Evolutionary conservation across 1,140 invertebrate species (phyloP), one percentile per base, ranked within the genome.

Genomic region (Cotesia glomerata): DNA sequence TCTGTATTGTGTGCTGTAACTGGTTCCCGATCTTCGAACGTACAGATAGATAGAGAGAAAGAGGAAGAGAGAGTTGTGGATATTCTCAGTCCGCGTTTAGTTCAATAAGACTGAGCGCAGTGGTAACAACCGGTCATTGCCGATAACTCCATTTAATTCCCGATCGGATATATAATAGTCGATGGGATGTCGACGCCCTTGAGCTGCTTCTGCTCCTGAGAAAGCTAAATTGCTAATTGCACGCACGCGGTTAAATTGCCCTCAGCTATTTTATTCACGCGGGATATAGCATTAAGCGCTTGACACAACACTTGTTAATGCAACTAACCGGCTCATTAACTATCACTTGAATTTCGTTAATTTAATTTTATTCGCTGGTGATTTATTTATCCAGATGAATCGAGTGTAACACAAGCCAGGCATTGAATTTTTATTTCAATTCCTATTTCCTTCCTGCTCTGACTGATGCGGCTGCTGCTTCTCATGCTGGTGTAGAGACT

Each of bases 111-210:
- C 36, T 18, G 11, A 36, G 39, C 49, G 62, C 18, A 64, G 76
- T 45, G 39, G 39, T 45, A 45, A 59, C 74, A 71, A 74, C 74
- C 71, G 72, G 72, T 77, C 75, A 73, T 76, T 76, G 67, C 72
- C 78, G 79, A 80, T 80, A 80, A 80, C 78, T 80, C 74, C 76
- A 80, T 79, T 26, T 26, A 26, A 26, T 26, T 75, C 74, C 74
- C 68, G 26, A 4, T 14, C 9, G 8, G 13, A 26, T 18, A 26
- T 18, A 26, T 61, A 32, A 32, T 14, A 64, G 62, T 49, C n/a
- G 64, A 71, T 64, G 69, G 14, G 64, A 71, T 64, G 69, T 71
- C 69, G 61, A 64, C 62, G 61, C 58, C 16, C 61, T 18, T 45
- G 39, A 45, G 8, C 39, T 45, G 39, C 39, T 45, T 1, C 39